These are phyloP conservation scores for Sinodicranocentrus sp. DNA, from an alignment of 2,888 invertebrate species.

Conservation along the genomic window DNA sequence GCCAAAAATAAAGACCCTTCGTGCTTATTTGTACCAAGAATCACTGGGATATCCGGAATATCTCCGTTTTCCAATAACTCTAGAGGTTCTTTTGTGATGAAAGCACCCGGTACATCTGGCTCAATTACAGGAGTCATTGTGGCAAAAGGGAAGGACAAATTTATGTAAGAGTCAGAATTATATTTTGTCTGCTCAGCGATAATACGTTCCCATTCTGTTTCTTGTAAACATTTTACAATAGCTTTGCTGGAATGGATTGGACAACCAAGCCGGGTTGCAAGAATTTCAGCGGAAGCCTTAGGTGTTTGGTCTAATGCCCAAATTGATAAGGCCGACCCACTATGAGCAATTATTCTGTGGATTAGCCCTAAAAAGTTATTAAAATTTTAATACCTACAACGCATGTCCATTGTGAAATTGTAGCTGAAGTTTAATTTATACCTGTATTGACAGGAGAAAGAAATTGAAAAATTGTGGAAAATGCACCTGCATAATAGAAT, in stretches of 20 bases:
- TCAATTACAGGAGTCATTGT: conserved; percentile 62
- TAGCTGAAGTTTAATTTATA: not conserved
- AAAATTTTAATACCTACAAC: not conserved
- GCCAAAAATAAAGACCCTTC: conserved; percentile 63
- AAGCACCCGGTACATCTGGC: conserved; percentile 66
- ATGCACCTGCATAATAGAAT: conserved; percentile 20
- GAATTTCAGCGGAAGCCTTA: not conserved
- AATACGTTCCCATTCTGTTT: conserved; percentile 5
- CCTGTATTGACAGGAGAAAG: conserved; percentile 44
- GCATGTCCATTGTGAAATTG: not conserved
- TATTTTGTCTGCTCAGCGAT: not conserved
- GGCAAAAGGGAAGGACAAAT: conserved; percentile 48
- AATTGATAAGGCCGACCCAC: conserved; percentile 26
- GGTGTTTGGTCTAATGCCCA: conserved; percentile 37
- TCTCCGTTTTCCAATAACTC: conserved; percentile 57
- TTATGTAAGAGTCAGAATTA: not conserved
- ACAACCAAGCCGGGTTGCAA: conserved; percentile 30
- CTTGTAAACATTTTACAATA: conserved; percentile 1
- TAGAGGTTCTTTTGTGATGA: conserved; percentile 62
- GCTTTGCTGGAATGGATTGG: not conserved
- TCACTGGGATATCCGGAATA: conserved; percentile 54
- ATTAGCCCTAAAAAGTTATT: conserved; percentile 14
- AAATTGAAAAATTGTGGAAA: conserved; percentile 32
- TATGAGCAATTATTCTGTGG: conserved; percentile 48
- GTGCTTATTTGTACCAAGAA: conserved; percentile 67